Conservation (phyloP, 2,797 vertebrate genomes). For the Caiman crocodilus region DNA sequence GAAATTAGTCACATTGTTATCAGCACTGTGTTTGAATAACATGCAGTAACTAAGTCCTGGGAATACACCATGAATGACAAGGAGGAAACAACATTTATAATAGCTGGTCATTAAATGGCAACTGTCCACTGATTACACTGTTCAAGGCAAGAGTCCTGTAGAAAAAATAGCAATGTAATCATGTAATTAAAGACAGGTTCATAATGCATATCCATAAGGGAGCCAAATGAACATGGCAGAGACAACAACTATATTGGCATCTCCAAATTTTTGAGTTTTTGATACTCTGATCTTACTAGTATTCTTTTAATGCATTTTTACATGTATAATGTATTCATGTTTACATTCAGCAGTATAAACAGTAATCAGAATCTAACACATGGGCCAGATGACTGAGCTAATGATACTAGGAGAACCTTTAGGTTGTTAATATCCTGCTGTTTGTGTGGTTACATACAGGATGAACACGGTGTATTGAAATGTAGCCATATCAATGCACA, state of each 20-base stretch:
- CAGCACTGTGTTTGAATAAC: background rate
- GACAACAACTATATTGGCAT: background rate
- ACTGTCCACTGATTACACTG: background rate
- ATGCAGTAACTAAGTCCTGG: background rate
- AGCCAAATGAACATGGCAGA: background rate
- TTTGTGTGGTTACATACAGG: background rate
- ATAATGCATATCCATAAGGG: accelerated
- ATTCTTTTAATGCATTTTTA: too few relatives aligned
- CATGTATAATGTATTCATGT: accelerated
- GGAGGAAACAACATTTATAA: background rate
- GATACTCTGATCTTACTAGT: background rate
- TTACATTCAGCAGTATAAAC: background rate
- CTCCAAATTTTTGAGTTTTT: background rate
- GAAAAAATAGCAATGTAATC: background rate
- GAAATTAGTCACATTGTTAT: background rate
- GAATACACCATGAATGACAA: background rate
- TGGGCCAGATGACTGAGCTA: accelerated
- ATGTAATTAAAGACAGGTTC: background rate
- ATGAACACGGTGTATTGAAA: background rate
- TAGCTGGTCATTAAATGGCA: accelerated
- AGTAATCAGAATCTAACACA: accelerated
- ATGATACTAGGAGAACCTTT: background rate
- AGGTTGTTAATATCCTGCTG: background rate
- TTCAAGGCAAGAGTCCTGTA: background rate
- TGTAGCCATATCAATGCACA: background rate